These are phyloP conservation scores for Australoheros facetus DNA, from an alignment of 2,797 vertebrate genomes.

Conservation along the genomic window DNA sequence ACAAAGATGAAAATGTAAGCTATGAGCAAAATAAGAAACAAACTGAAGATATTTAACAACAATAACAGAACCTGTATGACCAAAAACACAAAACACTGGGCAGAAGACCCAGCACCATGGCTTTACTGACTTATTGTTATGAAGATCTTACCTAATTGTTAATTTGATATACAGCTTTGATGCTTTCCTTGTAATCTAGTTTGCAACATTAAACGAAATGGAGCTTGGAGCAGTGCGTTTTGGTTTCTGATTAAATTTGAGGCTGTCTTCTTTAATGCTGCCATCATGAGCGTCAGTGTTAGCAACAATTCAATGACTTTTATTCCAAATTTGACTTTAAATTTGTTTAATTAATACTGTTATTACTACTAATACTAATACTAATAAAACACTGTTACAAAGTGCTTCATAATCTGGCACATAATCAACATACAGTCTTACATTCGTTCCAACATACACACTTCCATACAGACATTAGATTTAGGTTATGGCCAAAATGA, in stretches of 20 bases:
- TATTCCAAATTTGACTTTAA: background rate
- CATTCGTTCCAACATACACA: background rate
- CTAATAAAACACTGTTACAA: background rate
- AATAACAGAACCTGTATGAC: too few relatives aligned
- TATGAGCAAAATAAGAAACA: too few relatives aligned
- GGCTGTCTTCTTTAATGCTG: background rate
- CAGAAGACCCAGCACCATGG: too few relatives aligned
- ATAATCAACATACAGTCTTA: background rate
- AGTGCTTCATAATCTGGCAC: background rate
- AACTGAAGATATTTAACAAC: too few relatives aligned
- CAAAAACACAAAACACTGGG: too few relatives aligned
- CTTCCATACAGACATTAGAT: too few relatives aligned
- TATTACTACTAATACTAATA: accelerated
- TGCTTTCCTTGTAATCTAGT: background rate
- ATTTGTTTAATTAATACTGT: background rate
- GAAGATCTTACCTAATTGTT: background rate
- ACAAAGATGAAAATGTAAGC: too few relatives aligned
- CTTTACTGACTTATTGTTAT: background rate
- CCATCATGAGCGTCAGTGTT: background rate
- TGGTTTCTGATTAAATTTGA: background rate
- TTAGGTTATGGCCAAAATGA: too few relatives aligned
- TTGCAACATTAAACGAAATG: background rate
- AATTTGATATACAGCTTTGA: background rate
- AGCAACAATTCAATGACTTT: background rate
- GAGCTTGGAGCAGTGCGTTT: background rate